Evolutionary conservation across 2,888 invertebrate genomes (phyloP).

Genomic region (Dicyrtoma fusca): DNA sequence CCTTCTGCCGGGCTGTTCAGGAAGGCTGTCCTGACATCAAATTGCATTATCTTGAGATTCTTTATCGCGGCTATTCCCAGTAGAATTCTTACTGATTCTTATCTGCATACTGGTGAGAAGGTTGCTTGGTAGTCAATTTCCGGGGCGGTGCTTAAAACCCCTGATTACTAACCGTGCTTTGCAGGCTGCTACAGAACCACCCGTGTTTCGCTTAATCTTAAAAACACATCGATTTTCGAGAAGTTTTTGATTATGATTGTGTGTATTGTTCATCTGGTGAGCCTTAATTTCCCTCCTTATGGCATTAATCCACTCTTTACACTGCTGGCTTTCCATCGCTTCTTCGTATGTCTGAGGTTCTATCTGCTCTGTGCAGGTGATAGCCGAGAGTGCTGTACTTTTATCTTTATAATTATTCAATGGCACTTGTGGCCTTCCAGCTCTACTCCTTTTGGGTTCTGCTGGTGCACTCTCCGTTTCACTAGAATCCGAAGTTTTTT

Average conservation of each 20-base stretch:
- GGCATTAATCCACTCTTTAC: neutral
- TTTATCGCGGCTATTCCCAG: conserved; percentile 32
- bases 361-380: too few relatives aligned
- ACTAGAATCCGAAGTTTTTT: too few relatives aligned
- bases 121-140: conserved; percentile 38
- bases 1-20: conserved; percentile 25
- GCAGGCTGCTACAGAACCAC: conserved; percentile 7
- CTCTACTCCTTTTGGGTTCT: too few relatives aligned
- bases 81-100: conserved; percentile 25
- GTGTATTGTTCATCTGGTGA: neutral
- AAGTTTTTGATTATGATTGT: neutral
- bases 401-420: too few relatives aligned
- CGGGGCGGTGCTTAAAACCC: conserved; percentile 30
- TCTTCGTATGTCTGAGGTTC: neutral
- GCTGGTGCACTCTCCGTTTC: too few relatives aligned
- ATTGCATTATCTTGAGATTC: neutral
- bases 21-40: conserved; percentile 38
- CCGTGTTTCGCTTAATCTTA: conserved; percentile 22
- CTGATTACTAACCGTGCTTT: conserved; percentile 29
- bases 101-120: conserved; percentile 29
- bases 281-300: neutral
- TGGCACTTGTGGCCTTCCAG: too few relatives aligned
- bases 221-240: conserved; percentile 31
- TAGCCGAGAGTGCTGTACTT: too few relatives aligned
- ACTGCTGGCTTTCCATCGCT: neutral